A percentile compares a stretch with the other conserved stretches of the same genome.
Conservation (phyloP, 2,888 invertebrate genomes). For the Drosophila prostipennis region DNA sequence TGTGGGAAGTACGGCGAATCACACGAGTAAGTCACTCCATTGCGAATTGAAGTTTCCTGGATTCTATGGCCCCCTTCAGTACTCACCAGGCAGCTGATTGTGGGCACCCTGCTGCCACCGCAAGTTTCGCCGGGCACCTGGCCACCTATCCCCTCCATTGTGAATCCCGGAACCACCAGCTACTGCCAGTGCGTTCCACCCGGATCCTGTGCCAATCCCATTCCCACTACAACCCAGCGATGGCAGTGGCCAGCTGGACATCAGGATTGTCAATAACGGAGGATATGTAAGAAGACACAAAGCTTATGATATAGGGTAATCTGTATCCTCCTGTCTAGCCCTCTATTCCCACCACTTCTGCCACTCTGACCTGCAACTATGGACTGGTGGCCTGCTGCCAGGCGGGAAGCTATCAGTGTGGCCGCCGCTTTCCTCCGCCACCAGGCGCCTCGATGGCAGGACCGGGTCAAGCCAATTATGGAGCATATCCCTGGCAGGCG, state of each 20-base stretch:
- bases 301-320: neutral
- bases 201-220: constrained; percentile 80
- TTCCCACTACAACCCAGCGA: constrained; percentile 77
- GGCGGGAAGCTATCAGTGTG: constrained; percentile 81
- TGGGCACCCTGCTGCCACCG: constrained; percentile 66
- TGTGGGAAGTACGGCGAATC: constrained; percentile 50
- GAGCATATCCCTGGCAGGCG: constrained; percentile 91
- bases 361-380: constrained; percentile 70
- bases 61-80: constrained; percentile 43
- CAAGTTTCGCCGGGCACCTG: constrained; percentile 50
- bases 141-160: constrained; percentile 57
- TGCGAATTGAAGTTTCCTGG: neutral
- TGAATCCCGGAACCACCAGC: constrained; percentile 48
- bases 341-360: constrained; percentile 24
- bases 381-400: constrained; percentile 81
- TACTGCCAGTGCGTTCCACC: constrained; percentile 83
- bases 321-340: constrained; percentile 41
- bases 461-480: constrained; percentile 87
- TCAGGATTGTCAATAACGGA: constrained; percentile 87
- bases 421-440: constrained; percentile 80
- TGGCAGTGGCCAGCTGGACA: constrained; percentile 87
- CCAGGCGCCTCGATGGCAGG: constrained; percentile 80
- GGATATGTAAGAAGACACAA: constrained; percentile 46
- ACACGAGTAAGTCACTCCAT: constrained; percentile 51
- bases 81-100: constrained; percentile 76